phyloP scores from a whole-genome alignment of 2,113 vertebrate genomes.

The Ornithorhynchus anatinus region DNA sequence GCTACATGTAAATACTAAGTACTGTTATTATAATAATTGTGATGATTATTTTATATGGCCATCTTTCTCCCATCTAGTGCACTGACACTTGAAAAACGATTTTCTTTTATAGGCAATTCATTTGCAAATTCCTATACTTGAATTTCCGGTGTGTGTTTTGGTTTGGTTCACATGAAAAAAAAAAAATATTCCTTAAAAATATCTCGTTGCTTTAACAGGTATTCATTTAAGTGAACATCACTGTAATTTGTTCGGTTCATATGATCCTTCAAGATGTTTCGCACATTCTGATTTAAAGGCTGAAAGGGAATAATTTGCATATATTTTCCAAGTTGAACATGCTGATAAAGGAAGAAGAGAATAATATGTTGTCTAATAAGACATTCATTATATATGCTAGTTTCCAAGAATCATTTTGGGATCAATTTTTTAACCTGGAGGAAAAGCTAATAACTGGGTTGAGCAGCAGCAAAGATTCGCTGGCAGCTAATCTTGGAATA shows the following conservation, averaged over 20 bases:
- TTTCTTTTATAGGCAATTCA: background rate
- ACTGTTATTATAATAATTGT: background rate
- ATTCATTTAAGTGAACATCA: slow-evolving; percentile 61
- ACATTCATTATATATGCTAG: background rate
- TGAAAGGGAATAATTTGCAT: slow-evolving; percentile 67
- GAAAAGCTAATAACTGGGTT: slow-evolving; percentile 8
- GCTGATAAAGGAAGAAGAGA: slow-evolving; percentile 4
- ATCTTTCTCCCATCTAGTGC: background rate
- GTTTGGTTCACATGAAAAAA: slow-evolving; percentile 39
- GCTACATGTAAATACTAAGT: background rate
- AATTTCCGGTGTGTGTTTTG: slow-evolving; percentile 26
- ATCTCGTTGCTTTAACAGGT: slow-evolving; percentile 44
- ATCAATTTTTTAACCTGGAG: background rate
- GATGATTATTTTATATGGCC: background rate
- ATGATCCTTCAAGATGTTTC: slow-evolving; percentile 43
- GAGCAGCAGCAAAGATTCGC: background rate
- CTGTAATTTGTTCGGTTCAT: slow-evolving; percentile 61
- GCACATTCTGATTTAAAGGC: slow-evolving; percentile 45
- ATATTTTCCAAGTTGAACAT: slow-evolving; percentile 54
- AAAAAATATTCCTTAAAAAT: slow-evolving; percentile 13
- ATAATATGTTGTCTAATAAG: slow-evolving; percentile 12
- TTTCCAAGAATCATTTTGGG: slow-evolving; percentile 3
- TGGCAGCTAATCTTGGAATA: background rate
- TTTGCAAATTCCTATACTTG: slow-evolving; percentile 17
- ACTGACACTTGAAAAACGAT: background rate